Conservation (phyloP, 2,888 invertebrate genomes). For the Buathra laborator region DNA sequence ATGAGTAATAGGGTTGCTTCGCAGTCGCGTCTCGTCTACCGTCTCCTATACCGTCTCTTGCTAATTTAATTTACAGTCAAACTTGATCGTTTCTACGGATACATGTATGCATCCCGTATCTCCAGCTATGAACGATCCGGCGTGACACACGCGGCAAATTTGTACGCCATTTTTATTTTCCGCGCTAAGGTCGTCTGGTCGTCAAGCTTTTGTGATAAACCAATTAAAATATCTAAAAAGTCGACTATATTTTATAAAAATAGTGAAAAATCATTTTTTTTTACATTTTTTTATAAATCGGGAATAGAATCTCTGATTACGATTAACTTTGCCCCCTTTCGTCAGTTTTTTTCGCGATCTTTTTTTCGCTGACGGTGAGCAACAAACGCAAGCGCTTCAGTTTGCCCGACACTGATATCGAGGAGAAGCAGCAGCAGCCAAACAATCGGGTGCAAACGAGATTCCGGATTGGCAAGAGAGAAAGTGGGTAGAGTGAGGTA, state of each 20-base stretch:
- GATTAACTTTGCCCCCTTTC: neutral
- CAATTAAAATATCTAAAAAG: too few relatives aligned
- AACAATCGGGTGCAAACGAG: constrained; percentile 36
- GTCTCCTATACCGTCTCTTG: neutral
- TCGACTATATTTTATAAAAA: too few relatives aligned
- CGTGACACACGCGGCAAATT: constrained; percentile 15
- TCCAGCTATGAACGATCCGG: constrained; percentile 2
- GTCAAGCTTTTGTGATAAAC: too few relatives aligned
- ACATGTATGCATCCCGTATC: neutral
- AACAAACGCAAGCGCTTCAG: neutral
- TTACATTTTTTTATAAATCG: neutral
- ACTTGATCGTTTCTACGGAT: constrained; percentile 22
- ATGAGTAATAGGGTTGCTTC: constrained; percentile 8
- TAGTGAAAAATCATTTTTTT: too few relatives aligned
- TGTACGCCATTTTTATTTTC: constrained; percentile 14
- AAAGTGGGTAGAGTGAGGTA: neutral
- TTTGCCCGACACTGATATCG: constrained; percentile 14
- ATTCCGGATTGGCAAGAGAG: constrained; percentile 18
- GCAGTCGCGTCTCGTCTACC: neutral
- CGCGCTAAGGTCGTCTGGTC: neutral
- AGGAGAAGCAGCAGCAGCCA: constrained; percentile 8
- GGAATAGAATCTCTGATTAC: neutral
- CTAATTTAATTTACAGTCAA: constrained; percentile 55
- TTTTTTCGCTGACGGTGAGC: neutral
- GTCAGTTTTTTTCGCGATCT: neutral